Evolutionary conservation across 2,113 vertebrate genomes (phyloP).

Genomic region (Rhinoderma darwinii): DNA sequence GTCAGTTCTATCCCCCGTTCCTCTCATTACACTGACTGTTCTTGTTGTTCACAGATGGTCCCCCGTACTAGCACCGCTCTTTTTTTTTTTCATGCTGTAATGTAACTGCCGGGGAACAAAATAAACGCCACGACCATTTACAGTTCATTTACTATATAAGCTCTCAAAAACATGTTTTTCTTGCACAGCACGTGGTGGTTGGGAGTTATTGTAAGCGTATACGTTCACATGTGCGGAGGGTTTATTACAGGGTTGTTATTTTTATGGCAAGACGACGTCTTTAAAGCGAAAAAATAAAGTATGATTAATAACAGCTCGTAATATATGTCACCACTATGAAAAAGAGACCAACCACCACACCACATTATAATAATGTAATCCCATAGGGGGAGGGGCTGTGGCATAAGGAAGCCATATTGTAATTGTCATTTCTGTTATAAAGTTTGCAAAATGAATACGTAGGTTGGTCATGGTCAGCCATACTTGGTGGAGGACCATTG

Average conservation of each 20-base stretch:
- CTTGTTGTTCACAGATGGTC: conserved; percentile 46
- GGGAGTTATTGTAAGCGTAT: not conserved
- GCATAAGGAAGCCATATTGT: too few relatives aligned
- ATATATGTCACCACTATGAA: not conserved
- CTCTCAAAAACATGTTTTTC: conserved; percentile 39
- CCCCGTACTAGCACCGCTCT: conserved; percentile 7
- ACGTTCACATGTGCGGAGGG: not conserved
- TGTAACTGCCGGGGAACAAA: conserved; percentile 32
- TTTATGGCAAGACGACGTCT: not conserved
- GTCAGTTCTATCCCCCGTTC: conserved; percentile 23
- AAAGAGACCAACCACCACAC: too few relatives aligned
- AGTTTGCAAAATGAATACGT: too few relatives aligned
- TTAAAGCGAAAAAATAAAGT: not conserved
- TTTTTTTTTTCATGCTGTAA: conserved; percentile 41
- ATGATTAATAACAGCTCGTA: not conserved
- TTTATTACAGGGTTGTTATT: not conserved
- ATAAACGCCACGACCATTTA: conserved; percentile 36
- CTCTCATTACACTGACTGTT: conserved; percentile 40
- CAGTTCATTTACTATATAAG: conserved; percentile 36
- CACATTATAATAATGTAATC: too few relatives aligned
- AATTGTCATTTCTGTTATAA: too few relatives aligned
- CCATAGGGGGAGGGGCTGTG: too few relatives aligned
- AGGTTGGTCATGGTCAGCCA: too few relatives aligned
- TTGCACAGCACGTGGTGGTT: not conserved
- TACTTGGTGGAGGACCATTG: too few relatives aligned